Evolutionary conservation across 2,888 invertebrate species (phyloP), one percentile per base, ranked within the genome.

Genomic region (Autographa gamma): DNA sequence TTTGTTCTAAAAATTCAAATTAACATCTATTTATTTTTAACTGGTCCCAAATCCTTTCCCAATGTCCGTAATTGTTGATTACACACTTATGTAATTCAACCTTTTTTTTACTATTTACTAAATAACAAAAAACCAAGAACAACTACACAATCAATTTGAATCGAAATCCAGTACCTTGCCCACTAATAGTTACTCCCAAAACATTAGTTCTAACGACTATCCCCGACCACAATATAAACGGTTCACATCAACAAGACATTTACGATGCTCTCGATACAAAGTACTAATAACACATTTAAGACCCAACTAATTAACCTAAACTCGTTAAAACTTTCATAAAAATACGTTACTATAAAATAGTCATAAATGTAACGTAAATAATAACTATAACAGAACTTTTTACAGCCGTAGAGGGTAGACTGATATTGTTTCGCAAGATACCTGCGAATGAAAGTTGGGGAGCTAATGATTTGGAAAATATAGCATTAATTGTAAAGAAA

Each of bases 301-400:
- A 74, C 83, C 81, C 85, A 89, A 86, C 93, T 93, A 94, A 94
- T 94, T 93, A 94, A 94, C 91, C 88, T 81, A 84, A 85, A 88
- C 88, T 92, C 93, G 91, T 94, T 93, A 94, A 93, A 92, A 88
- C 80, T 85, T 88, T 86, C 89, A 92, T 92, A 93, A 80, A 81
- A 76, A 71, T 54, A 74, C 58, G 63, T 62, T 63, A 66, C 52
- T 68, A 82, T 78, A 79, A 82, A 90, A 87, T 80, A 86, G 85
- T 85, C 79, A 91, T 94, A 93, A 93, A 93, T 92, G 86, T 82
- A 80, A 86, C 89, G 90, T 91, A 91, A 83, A 83, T 82, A 82
- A 64, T 64, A 64, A 78, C 68, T 60, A 70, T 31, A 69, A 25
- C 25, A 60, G 32, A 48, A 41, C 65, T 31, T 61, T 84, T 82